These are phyloP conservation scores for Galerucella calmariensis DNA, from an alignment of 2,888 invertebrate genomes.

Conservation along the genomic window DNA sequence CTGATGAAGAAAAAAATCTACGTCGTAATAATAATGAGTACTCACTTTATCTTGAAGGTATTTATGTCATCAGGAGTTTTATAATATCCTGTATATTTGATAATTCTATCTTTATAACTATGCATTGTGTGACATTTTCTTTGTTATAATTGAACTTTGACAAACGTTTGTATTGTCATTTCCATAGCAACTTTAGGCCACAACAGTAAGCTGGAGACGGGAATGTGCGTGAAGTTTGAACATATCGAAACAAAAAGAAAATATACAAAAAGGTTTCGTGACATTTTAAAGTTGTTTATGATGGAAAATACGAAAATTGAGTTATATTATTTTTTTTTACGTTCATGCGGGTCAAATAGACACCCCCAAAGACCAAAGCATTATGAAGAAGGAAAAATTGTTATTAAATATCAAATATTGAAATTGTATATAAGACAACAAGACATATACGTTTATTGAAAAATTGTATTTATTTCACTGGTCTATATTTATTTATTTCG, in stretches of 20 bases:
- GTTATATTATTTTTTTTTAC: neutral
- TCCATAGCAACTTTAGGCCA: neutral
- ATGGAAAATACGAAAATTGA: neutral
- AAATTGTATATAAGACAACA: too few relatives aligned
- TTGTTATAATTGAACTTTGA: neutral
- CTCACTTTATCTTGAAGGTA: slow-evolving; percentile 68
- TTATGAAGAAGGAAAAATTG: too few relatives aligned
- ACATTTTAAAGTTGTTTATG: neutral
- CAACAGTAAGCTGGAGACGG: neutral
- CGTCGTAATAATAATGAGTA: neutral
- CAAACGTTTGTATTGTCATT: neutral
- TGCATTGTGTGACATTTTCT: slow-evolving; percentile 3
- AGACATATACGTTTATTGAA: too few relatives aligned
- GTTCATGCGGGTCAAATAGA: too few relatives aligned
- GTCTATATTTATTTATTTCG: too few relatives aligned
- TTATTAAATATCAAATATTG: too few relatives aligned
- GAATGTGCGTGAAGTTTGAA: too few relatives aligned
- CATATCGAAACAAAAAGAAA: too few relatives aligned
- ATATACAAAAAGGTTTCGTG: neutral
- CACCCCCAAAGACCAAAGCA: too few relatives aligned
- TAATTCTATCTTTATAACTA: slow-evolving; percentile 31
- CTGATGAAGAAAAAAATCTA: too few relatives aligned
- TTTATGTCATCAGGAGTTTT: slow-evolving; percentile 67
- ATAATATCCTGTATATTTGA: slow-evolving; percentile 64
- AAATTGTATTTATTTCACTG: too few relatives aligned